phyloP scores from a whole-genome alignment of 64 coral and sea anemone species.

The Pocillopora damicornis region DNA sequence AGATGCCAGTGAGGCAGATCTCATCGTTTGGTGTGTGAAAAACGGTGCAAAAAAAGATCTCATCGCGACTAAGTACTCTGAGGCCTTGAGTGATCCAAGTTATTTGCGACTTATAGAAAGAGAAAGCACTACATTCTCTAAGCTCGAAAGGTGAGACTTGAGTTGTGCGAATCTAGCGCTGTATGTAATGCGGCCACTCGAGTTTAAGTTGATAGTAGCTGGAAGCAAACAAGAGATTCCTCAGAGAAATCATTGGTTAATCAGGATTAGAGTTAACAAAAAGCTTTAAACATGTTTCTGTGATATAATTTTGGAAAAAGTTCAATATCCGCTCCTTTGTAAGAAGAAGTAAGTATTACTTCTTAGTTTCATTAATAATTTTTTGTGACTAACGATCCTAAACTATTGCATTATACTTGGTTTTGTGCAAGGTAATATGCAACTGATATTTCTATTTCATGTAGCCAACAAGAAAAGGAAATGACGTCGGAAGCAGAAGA shows the following conservation, averaged over 20 bases:
- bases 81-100: slow-evolving; percentile 22
- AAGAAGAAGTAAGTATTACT: no score
- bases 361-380: no score
- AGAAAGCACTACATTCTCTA: not conserved
- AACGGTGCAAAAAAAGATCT: slow-evolving; percentile 25
- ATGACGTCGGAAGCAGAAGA: not conserved
- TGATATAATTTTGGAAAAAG: no score
- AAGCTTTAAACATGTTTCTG: no score
- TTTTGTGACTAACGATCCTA: no score
- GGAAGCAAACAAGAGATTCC: no score
- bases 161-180: not conserved
- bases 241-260: no score
- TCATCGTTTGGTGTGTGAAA: slow-evolving; percentile 48
- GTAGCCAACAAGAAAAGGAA: not conserved
- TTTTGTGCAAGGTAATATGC: not conserved
- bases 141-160: slow-evolving; percentile 9
- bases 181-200: no score
- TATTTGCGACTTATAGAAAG: slow-evolving; percentile 17
- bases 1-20: slow-evolving; percentile 42
- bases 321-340: no score
- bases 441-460: not conserved
- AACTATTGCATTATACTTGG: no score
- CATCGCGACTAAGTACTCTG: not conserved
- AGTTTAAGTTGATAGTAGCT: no score
- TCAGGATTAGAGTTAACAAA: no score